Base-by-base conservation (phyloP, 1,140 invertebrate genomes). In the Maconellicoccus hirsutus region DNA sequence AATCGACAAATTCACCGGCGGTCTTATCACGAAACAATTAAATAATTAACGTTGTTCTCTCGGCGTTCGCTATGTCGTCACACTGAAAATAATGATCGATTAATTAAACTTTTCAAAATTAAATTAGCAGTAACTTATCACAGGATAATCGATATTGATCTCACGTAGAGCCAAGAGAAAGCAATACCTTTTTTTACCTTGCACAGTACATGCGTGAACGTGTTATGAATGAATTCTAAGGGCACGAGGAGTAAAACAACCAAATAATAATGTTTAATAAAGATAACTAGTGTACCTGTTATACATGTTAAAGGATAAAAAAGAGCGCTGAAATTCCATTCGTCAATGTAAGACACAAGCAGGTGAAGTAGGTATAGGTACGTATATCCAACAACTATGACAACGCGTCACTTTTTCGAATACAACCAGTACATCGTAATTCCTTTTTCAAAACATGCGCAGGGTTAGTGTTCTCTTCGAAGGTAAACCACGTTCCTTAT, bases 121-220 rank as follows among this genome's bases (percentile, higher is more conserved):
- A 2, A 16, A 52, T 52, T 16, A 52, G 42, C 42, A 52, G 42
- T 19, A 52, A 52, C 42, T 52, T 52, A 52, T 52, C 42, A 3
- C 16, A 52, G n/a, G 42, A 52, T 52, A 52, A 52, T 52, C 42
- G 42, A 52, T 52, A 52, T 52, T 52, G 42, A 52, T 52, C 42
- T 52, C 42, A 52, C 42, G 42, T 52, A 52, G 42, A 52, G 42
- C 42, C 6, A 14, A 16, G 42, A 52, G 42, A 52, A 52, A 52
- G 42, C 42, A 52, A 52, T 19, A 19, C 42, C 12, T 52, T 16
- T 19, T 52, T 19, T 52, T 52, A 52, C 42, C 42, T 52, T 52
- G 42, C n/a, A 16, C 42, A 16, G 42, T 16, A 16, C n/a, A 52
- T 52, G n/a, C 42, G 42, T 16, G 42, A 52, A 52, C 42, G 42